These are phyloP conservation scores for Temnothorax longispinosus DNA, from an alignment of 1,140 invertebrate species.

Conservation along the genomic window DNA sequence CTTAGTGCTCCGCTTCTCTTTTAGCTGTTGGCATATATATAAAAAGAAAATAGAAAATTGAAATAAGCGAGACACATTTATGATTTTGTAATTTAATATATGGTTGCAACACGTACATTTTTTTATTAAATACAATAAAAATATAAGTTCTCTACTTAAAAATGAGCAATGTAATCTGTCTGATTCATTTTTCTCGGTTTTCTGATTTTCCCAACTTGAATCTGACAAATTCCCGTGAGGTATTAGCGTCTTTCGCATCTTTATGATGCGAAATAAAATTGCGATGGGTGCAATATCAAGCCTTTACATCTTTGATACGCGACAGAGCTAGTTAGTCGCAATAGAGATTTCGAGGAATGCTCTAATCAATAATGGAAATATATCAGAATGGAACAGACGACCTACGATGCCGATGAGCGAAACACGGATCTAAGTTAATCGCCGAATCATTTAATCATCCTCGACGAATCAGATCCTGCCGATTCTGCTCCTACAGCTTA, in stretches of 20 bases:
- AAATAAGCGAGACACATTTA: background rate
- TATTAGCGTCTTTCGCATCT: slow-evolving; percentile 12
- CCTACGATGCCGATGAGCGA: slow-evolving; percentile 6
- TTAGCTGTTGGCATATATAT: background rate
- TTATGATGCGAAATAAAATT: slow-evolving; percentile 23
- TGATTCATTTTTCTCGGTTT: background rate
- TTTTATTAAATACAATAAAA: background rate
- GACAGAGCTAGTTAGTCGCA: background rate
- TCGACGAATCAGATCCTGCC: slow-evolving; percentile 22
- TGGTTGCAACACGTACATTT: background rate
- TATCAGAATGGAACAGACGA: background rate
- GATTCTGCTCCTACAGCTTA: slow-evolving; percentile 18
- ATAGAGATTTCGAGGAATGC: slow-evolving; percentile 4
- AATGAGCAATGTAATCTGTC: background rate
- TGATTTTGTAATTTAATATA: background rate
- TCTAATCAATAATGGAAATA: slow-evolving; percentile 13
- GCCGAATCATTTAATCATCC: slow-evolving; percentile 42
- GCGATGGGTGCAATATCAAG: background rate
- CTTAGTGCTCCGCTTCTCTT: background rate
- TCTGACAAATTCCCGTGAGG: background rate
- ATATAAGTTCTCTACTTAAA: background rate
- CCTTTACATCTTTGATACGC: slow-evolving; percentile 1
- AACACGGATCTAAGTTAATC: slow-evolving; percentile 34
- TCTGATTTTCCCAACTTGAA: background rate
- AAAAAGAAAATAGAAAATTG: background rate